phyloP scores from a whole-genome alignment of 2,113 vertebrate species.

The Apteryx owenii region DNA sequence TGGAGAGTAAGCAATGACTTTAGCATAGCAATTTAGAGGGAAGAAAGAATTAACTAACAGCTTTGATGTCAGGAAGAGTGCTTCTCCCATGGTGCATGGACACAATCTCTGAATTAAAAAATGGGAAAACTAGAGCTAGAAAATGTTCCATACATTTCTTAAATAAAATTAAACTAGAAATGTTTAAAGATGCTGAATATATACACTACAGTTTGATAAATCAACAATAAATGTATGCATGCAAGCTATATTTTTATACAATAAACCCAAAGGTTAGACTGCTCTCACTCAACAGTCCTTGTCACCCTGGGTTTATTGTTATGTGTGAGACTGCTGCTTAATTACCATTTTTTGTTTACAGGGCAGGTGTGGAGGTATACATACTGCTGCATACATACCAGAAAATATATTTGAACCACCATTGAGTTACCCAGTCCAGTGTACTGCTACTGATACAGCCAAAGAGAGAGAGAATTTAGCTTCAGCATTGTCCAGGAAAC shows the following conservation, averaged over 20 bases:
- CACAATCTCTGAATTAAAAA: neutral
- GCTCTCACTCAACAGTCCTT: neutral
- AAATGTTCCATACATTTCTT: neutral
- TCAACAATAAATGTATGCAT: neutral
- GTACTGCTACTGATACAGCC: neutral
- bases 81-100: neutral
- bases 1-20: neutral
- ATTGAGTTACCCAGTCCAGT: neutral
- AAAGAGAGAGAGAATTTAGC: neutral
- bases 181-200: neutral
- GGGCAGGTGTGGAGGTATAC: neutral
- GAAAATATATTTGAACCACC: neutral
- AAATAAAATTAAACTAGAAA: neutral
- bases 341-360: neutral
- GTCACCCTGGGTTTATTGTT: neutral
- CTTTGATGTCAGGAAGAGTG: neutral
- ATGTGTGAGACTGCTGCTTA: neutral
- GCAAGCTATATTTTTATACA: neutral
- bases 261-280: neutral
- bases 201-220: neutral
- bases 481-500: neutral
- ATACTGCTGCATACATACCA: neutral
- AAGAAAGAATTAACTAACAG: neutral
- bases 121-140: neutral
- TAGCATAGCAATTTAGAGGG: neutral